A percentile compares a stretch with the other conserved stretches of the same genome.
Conservation (phyloP, 2,797 vertebrate genomes). For the Scolopax bukidnonensis region DNA sequence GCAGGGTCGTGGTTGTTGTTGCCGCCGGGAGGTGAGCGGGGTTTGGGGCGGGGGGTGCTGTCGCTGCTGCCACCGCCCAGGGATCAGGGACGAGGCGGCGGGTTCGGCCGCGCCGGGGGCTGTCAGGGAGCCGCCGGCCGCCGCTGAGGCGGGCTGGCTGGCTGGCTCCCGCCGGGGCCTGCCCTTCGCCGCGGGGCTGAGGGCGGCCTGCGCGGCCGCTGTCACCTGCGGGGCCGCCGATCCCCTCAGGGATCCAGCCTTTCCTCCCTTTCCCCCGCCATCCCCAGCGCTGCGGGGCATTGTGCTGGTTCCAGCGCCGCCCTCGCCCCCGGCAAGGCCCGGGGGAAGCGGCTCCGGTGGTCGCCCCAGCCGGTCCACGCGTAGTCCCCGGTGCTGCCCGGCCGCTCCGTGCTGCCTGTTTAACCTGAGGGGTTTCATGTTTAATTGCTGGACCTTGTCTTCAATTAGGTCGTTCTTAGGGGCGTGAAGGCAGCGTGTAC, state of each 20-base stretch:
- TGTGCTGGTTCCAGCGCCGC: neutral
- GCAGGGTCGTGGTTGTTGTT: accelerated
- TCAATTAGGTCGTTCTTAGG: accelerated
- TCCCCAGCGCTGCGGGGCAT: neutral
- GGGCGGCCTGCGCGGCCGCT: neutral
- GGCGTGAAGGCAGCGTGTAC: neutral
- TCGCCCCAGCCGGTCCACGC: too few species aligned
- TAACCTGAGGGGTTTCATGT: accelerated
- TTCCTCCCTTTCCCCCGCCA: neutral
- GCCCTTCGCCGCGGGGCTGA: neutral
- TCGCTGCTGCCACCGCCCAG: accelerated
- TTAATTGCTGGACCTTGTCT: neutral
- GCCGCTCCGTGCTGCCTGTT: neutral
- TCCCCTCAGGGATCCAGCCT: neutral
- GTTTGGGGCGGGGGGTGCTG: neutral
- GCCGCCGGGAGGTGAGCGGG: neutral
- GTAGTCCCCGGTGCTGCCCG: neutral
- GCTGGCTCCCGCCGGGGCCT: neutral
- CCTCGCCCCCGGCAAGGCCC: neutral
- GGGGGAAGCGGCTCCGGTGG: neutral
- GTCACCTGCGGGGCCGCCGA: neutral
- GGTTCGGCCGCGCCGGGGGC: neutral
- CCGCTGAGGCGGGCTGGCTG: neutral
- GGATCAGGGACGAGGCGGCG: neutral
- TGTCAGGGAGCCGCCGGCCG: neutral